Evolutionary conservation across 2,113 vertebrate species (phyloP), one percentile per base, ranked within the genome.

Genomic region (Microcebus jonahi): DNA sequence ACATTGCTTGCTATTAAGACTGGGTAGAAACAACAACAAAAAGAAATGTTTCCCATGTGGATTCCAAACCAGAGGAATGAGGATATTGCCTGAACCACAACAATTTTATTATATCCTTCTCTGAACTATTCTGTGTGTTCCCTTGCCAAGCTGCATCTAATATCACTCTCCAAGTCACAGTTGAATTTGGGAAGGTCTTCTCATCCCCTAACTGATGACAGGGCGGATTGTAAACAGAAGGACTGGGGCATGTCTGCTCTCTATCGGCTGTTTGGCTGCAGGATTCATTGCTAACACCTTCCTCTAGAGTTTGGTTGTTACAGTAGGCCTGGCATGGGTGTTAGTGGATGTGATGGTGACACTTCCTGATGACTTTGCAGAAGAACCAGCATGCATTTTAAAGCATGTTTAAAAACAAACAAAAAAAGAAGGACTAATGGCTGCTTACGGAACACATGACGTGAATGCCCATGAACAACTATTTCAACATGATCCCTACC

Each of bases 121-220:
- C 77, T 68, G 61, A 97, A 63, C 84, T 85, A 5, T 71, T 92
- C 88, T 68, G 61, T 75, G 90, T 96, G 92, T 98, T 97, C 88
- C 59, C 67, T 88, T 88, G 97, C 96, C 97, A 97, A 95, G 92
- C 29, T 91, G 82, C 84, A 88, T 96, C 84, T 79, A 59, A 83
- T 90, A 90, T 45, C 79, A 39, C 88, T 81, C 88, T 92, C 94
- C 39, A 85, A 93, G 88, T 81, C 77, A 61, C 79, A 91, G 80
- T 42, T 96, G 90, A 91, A 96, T 87, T 95, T 86, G 77, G 80
- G 53, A 94, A 95, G 94, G 71, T 53, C 94, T 95, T 59, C 90
- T 92, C 83, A 53, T 87, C 36, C 86, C 59, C 42, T 42, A 29
- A 96, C 91, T 88, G 71, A 94, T 96, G 95, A 97, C 95, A 97